Evolutionary conservation across 64 coral and sea anemone genomes (phyloP), one percentile per base, ranked within the genome.

Genomic region (Pocillopora verrucosa): DNA sequence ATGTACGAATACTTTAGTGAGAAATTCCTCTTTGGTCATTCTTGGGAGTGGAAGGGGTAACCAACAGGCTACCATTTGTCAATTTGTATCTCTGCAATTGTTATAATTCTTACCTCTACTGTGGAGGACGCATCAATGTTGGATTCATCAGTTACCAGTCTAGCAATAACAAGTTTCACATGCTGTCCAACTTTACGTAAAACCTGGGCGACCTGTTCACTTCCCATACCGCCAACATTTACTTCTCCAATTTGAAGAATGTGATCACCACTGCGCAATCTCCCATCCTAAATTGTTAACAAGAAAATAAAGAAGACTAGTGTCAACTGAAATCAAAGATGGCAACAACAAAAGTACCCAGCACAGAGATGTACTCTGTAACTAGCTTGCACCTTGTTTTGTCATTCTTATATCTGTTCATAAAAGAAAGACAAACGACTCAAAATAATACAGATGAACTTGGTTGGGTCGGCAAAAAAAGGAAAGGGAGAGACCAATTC

Each of bases 141-240:
- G 13, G 92, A 77, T 1, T 94, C 93, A 24, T 94, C 76, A 25
- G 87, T 80, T 36, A 97, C 92, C 61, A 99, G 79, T 59, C 97
- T 89, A 13, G 94, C 94, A 75, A 99, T 95, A 41, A 99, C 94
- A 72, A 99, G 88, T 68, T 93, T 95, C 10, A 99, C 97, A 74
- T 95, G 97, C 36, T 95, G 89, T 61, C 87, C 97, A 80, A 94
- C 94, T 89, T 93, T 95, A 35, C 97, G 94, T 60, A 99, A 73
- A 13, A 99, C 97, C n/a, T 99, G 97, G 3, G 97, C 97, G 20
- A 99, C 97, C 84, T 99, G 93, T 74, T 99, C 97, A 78, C 97
- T 99, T 13, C 93, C 94, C 97, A 99, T 99, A 13, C 91, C 94
- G 20, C 97, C 97, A 1, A 99, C 97, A 85, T 99, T 99, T 11